These are phyloP conservation scores for Gymnarchus niloticus DNA, from an alignment of 2,113 vertebrate genomes.

Conservation along the genomic window DNA sequence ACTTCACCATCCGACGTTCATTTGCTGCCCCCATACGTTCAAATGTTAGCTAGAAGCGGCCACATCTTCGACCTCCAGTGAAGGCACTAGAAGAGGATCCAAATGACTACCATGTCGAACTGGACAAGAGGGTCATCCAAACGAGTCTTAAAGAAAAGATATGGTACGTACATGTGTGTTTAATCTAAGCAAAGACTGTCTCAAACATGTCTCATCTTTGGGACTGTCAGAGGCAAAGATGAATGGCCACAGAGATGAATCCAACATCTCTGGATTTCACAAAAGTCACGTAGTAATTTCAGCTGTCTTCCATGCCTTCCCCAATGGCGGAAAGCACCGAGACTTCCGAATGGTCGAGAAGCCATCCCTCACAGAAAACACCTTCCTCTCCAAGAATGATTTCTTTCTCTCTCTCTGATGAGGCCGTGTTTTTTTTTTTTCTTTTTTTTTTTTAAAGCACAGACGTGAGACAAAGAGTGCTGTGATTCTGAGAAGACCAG, in stretches of 20 bases:
- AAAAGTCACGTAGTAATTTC: background rate
- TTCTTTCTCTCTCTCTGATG: background rate
- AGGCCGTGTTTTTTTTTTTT: background rate
- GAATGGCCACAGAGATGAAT: background rate
- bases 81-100: background rate
- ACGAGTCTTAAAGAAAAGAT: background rate
- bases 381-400: slow-evolving; percentile 1
- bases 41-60: background rate
- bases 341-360: background rate
- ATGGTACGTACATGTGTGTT: background rate
- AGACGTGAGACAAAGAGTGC: slow-evolving; percentile 4
- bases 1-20: too few relatives aligned
- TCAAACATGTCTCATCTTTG: background rate
- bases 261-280: background rate
- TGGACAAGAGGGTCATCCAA: background rate
- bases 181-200: background rate
- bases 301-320: background rate
- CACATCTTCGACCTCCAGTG: background rate
- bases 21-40: too few relatives aligned
- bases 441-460: too few relatives aligned
- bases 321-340: background rate
- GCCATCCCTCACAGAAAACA: background rate
- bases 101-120: background rate
- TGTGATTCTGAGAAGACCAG: slow-evolving; percentile 21
- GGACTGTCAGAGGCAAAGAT: background rate